Evolutionary conservation across 2,113 vertebrate species (phyloP).

Genomic region (Hirundichthys speculiger): DNA sequence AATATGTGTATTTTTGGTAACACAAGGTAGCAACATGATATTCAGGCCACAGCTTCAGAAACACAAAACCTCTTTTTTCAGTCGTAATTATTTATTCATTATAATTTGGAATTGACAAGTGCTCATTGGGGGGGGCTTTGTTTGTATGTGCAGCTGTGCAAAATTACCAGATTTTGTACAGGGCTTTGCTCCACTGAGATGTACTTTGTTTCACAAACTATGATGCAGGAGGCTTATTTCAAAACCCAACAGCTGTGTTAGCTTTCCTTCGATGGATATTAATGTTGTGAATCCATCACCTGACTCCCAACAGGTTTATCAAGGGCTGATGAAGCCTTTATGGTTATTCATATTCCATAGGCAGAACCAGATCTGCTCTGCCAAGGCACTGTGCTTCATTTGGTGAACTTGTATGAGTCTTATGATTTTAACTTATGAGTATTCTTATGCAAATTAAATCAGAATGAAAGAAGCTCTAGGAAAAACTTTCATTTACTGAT

Average conservation of each 20-base stretch:
- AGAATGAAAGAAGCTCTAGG: neutral
- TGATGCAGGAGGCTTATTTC: slow-evolving; percentile 1
- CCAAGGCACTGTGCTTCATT: neutral
- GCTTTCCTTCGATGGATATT: neutral
- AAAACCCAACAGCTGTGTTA: slow-evolving; percentile 13
- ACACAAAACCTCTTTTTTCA: slow-evolving; percentile 20
- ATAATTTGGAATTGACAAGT: slow-evolving; percentile 26
- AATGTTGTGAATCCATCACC: too few relatives aligned
- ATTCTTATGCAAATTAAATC: neutral
- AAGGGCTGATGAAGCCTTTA: too few relatives aligned
- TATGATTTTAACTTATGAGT: neutral
- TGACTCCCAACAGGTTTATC: too few relatives aligned
- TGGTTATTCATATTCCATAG: neutral
- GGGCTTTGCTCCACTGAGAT: slow-evolving; percentile 3
- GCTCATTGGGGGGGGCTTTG: slow-evolving; percentile 8
- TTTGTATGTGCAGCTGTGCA: slow-evolving; percentile 27
- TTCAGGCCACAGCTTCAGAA: neutral
- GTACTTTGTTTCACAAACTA: neutral
- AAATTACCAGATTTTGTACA: slow-evolving; percentile 1
- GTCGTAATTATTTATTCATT: slow-evolving; percentile 17
- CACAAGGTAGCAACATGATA: slow-evolving; percentile 26
- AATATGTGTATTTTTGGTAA: slow-evolving; percentile 54
- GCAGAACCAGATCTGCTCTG: neutral
- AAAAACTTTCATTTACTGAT: neutral
- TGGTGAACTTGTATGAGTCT: neutral